phyloP scores from a whole-genome alignment of 2,113 vertebrate genomes.

The Aptenodytes patagonicus region DNA sequence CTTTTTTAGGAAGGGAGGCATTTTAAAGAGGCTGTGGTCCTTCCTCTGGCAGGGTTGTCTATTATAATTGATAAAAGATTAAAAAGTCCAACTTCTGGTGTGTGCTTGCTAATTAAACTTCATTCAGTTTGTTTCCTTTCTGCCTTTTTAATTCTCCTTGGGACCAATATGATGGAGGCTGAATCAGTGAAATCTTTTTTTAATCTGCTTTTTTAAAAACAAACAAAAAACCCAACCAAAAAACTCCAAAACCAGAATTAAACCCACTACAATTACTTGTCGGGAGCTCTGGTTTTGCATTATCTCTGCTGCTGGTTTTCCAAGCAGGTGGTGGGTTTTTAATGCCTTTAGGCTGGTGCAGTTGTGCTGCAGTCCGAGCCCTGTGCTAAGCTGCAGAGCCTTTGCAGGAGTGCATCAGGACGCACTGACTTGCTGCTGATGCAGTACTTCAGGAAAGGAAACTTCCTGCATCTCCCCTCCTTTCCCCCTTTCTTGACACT shows the following conservation, averaged over 20 bases:
- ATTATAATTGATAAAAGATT: not conserved
- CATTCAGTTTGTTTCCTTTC: not conserved
- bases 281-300: not conserved
- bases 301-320: accelerated
- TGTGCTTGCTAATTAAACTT: constrained; percentile 45
- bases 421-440: not conserved
- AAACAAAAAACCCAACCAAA: not conserved
- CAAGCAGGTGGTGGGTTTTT: not conserved
- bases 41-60: not conserved
- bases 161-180: not conserved
- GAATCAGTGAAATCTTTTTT: not conserved
- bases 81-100: not conserved
- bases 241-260: not conserved
- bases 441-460: not conserved
- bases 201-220: not conserved
- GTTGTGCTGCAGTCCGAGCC: constrained; percentile 72
- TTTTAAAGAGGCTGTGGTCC: not conserved
- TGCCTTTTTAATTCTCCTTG: constrained; percentile 13
- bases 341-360: constrained; percentile 60
- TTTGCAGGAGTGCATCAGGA: constrained; percentile 46
- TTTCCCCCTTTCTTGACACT: too few species aligned
- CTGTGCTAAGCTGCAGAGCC: constrained; percentile 62
- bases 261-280: accelerated
- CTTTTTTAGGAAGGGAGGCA: not conserved
- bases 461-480: not conserved